Evolutionary conservation across 2,888 invertebrate species (phyloP).

Genomic region (Nowickia ferox): DNA sequence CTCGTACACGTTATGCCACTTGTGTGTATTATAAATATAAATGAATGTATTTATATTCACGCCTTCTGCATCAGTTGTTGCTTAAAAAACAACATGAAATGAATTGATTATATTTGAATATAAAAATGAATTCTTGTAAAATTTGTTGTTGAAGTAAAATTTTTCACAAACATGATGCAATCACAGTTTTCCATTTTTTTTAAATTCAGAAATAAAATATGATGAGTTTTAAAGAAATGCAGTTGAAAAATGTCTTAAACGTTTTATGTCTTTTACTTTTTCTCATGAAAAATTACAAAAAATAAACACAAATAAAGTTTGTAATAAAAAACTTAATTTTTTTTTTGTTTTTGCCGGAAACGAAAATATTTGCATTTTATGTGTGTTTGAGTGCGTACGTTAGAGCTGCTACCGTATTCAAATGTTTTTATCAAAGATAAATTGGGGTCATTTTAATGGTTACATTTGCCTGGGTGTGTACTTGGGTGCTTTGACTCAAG

Average conservation of each 20-base stretch:
- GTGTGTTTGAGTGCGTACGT: constrained; percentile 2
- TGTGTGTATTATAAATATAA: constrained; percentile 24
- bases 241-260: constrained; percentile 44
- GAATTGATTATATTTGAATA: constrained; percentile 71
- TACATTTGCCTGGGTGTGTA: constrained; percentile 67
- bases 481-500: constrained; percentile 72
- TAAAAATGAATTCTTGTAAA: constrained; percentile 71
- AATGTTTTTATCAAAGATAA: constrained; percentile 78
- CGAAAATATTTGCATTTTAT: constrained; percentile 55
- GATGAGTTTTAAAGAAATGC: constrained; percentile 32
- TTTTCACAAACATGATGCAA: constrained; percentile 20
- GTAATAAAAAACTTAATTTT: constrained; percentile 23
- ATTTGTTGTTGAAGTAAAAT: not conserved
- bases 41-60: constrained; percentile 39
- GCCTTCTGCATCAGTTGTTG: constrained; percentile 68
- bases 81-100: not conserved
- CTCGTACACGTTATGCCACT: constrained; percentile 51
- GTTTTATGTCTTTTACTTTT: constrained; percentile 15
- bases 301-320: constrained; percentile 5
- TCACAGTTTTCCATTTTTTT: constrained; percentile 30
- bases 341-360: constrained; percentile 24
- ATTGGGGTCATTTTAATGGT: constrained; percentile 81
- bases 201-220: constrained; percentile 34
- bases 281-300: constrained; percentile 3
- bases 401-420: constrained; percentile 39